Conservation (phyloP, 1,140 invertebrate genomes). For the Eulimnadia texana region DNA sequence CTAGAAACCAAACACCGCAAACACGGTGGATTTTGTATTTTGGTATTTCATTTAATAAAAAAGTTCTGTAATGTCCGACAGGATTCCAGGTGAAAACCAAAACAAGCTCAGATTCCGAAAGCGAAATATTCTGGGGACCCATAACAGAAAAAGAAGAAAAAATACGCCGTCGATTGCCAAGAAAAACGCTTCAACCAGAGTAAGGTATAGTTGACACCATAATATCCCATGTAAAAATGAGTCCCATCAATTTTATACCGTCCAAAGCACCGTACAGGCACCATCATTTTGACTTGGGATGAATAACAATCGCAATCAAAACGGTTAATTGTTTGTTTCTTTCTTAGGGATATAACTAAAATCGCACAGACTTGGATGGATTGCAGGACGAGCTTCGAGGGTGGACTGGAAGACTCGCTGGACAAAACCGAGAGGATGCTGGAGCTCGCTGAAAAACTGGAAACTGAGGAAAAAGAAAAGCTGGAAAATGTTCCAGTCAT, state of each 20-base stretch:
- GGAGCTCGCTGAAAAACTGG: not conserved
- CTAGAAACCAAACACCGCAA: not conserved
- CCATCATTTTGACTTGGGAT: too few species aligned
- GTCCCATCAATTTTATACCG: too few species aligned
- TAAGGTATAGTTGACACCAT: not conserved
- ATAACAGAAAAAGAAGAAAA: not conserved
- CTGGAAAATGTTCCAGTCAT: not conserved
- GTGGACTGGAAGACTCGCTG: not conserved
- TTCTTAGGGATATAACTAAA: too few species aligned
- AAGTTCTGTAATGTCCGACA: not conserved
- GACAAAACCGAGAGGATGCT: not conserved
- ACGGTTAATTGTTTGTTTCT: too few species aligned
- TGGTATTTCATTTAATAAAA: not conserved
- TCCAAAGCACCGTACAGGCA: too few species aligned
- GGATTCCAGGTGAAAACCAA: not conserved
- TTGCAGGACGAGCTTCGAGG: not conserved
- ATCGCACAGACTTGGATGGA: too few species aligned
- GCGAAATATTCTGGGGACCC: not conserved
- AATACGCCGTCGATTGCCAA: not conserved
- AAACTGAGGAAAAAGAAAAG: not conserved
- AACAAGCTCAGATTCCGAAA: not conserved
- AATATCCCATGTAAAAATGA: not conserved
- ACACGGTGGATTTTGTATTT: not conserved
- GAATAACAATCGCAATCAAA: too few species aligned
- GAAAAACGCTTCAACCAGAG: not conserved